These are phyloP conservation scores for Cloeon dipterum DNA, from an alignment of 2,888 invertebrate genomes.

Conservation along the genomic window DNA sequence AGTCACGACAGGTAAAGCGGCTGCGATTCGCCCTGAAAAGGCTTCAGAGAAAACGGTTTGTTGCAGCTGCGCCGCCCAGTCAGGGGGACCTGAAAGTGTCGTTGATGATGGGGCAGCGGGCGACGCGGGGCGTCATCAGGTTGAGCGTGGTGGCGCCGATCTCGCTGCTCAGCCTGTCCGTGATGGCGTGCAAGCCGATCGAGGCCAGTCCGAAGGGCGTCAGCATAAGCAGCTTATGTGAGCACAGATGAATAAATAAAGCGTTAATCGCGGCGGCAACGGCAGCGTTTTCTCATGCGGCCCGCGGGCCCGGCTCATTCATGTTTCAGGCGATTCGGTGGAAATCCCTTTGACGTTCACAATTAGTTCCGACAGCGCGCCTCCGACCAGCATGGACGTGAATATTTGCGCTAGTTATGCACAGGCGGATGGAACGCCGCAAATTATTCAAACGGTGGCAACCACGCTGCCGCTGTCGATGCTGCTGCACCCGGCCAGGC, in stretches of 20 bases:
- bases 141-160: neutral
- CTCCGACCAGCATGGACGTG: neutral
- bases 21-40: too few relatives aligned
- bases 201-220: neutral
- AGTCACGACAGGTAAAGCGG: neutral
- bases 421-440: neutral
- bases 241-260: too few relatives aligned
- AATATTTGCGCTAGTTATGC: neutral
- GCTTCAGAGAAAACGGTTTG: too few relatives aligned
- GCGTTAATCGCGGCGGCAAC: too few relatives aligned
- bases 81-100: neutral
- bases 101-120: neutral
- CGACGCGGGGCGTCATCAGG: neutral
- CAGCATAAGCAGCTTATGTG: neutral
- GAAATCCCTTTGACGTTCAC: neutral
- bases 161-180: neutral
- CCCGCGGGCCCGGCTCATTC: too few relatives aligned
- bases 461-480: neutral
- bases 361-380: neutral
- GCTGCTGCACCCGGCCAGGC: neutral
- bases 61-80: neutral
- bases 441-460: neutral
- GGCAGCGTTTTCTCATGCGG: too few relatives aligned
- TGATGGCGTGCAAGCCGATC: neutral
- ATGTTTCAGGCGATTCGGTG: neutral